Conservation (phyloP, 2,113 vertebrate species). For the Dryoscopus gambensis region DNA sequence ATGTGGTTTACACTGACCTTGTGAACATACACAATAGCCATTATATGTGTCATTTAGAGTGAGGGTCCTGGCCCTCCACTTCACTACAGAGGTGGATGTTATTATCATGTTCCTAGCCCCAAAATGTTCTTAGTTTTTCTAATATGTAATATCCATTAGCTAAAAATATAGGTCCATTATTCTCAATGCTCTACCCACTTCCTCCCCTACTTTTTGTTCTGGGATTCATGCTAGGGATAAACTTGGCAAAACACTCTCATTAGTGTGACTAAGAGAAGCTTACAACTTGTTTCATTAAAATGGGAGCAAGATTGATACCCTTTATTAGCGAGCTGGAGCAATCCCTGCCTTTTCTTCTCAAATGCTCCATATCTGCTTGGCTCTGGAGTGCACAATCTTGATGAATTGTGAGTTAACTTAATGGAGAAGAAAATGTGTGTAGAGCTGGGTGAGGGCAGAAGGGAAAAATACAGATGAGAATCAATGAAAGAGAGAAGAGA, state of each 20-base stretch:
- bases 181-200: not conserved
- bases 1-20: not conserved
- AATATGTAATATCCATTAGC: not conserved
- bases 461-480: conserved; percentile 47
- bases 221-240: not conserved
- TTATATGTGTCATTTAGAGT: not conserved
- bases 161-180: not conserved
- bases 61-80: not conserved
- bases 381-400: conserved; percentile 41
- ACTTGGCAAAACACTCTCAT: conserved; percentile 55
- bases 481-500: conserved; percentile 16
- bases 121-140: not conserved
- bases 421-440: conserved; percentile 63
- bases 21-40: not conserved
- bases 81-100: not conserved
- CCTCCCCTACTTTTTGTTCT: not conserved
- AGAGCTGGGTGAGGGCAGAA: conserved; percentile 27
- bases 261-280: conserved; percentile 50
- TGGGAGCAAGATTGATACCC: conserved; percentile 47
- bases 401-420: conserved; percentile 68
- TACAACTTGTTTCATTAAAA: conserved; percentile 60
- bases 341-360: conserved; percentile 31
- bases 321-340: conserved; percentile 45
- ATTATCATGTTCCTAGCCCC: not conserved
- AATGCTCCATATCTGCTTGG: conserved; percentile 54